A percentile compares a stretch with the other conserved stretches of the same genome.
Evolutionary conservation across 2,888 invertebrate species (phyloP).

Genomic region (Troides oblongomaculatus): DNA sequence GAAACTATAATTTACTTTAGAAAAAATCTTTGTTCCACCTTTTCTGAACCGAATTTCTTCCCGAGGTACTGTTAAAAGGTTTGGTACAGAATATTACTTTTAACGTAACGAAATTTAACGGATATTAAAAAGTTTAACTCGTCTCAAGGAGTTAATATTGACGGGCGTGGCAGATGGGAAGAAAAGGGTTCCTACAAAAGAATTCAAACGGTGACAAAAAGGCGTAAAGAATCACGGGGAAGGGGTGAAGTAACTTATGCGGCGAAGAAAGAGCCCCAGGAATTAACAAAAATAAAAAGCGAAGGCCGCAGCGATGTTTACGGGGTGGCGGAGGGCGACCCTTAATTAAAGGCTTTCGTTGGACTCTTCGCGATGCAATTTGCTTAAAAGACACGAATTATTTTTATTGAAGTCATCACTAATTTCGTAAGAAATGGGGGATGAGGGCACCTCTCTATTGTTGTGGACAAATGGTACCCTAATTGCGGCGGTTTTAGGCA

Average conservation of each 20-base stretch:
- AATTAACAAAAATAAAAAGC: slow-evolving; percentile 81
- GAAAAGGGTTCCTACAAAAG: slow-evolving; percentile 75
- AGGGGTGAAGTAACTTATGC: slow-evolving; percentile 78
- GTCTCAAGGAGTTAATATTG: slow-evolving; percentile 77
- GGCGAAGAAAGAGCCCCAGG: slow-evolving; percentile 74
- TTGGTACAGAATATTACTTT: slow-evolving; percentile 52
- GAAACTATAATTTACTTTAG: neutral
- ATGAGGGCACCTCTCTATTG: slow-evolving; percentile 59
- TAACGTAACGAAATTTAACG: slow-evolving; percentile 77
- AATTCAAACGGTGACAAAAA: slow-evolving; percentile 80
- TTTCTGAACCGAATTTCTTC: slow-evolving; percentile 32
- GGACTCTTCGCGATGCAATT: slow-evolving; percentile 80
- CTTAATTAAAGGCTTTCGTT: slow-evolving; percentile 79
- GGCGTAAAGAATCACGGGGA: slow-evolving; percentile 77
- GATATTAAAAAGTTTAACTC: slow-evolving; percentile 80
- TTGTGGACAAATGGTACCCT: slow-evolving; percentile 73
- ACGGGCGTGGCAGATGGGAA: slow-evolving; percentile 79
- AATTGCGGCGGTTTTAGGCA: slow-evolving; percentile 69
- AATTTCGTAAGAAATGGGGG: slow-evolving; percentile 70
- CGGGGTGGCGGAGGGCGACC: slow-evolving; percentile 68
- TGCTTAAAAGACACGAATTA: slow-evolving; percentile 80
- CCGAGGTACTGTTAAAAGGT: slow-evolving; percentile 53
- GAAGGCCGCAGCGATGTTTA: slow-evolving; percentile 74
- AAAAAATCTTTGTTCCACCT: slow-evolving; percentile 11
- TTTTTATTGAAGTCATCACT: slow-evolving; percentile 81